These are phyloP conservation scores for Petrolisthes manimaculis DNA, from an alignment of 2,888 invertebrate genomes.

Conservation along the genomic window DNA sequence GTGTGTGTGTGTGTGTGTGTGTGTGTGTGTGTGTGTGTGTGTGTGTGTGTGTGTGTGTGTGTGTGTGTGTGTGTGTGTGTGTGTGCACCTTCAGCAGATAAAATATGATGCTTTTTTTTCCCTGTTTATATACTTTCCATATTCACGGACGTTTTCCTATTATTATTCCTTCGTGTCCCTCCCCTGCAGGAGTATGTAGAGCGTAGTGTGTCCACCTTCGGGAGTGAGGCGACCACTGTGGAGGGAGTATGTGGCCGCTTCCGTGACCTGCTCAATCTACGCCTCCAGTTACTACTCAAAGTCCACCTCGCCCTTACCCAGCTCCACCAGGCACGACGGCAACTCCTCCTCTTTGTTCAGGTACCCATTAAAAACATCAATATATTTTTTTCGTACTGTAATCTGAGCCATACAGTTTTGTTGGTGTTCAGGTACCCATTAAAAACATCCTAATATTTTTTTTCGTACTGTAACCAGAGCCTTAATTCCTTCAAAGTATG, in stretches of 20 bases:
- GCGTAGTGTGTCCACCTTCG: slow-evolving; percentile 40
- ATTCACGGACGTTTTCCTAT: too few relatives aligned
- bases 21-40: neutral
- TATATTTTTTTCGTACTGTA: too few relatives aligned
- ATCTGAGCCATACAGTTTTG: too few relatives aligned
- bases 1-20: neutral
- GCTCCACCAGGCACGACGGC: slow-evolving; percentile 44
- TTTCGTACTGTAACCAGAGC: too few relatives aligned
- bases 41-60: neutral
- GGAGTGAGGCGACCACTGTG: slow-evolving; percentile 47
- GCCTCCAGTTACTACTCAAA: slow-evolving; percentile 47
- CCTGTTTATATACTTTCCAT: too few relatives aligned
- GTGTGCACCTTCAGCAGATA: neutral
- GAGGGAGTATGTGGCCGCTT: slow-evolving; percentile 58
- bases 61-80: slow-evolving; percentile 25
- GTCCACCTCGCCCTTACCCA: slow-evolving; percentile 44
- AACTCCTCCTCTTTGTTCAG: slow-evolving; percentile 49
- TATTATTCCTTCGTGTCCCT: too few relatives aligned
- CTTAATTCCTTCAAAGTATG: too few relatives aligned
- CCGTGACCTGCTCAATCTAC: slow-evolving; percentile 55
- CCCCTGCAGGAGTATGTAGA: slow-evolving; percentile 56
- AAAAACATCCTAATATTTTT: too few relatives aligned
- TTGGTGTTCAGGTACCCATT: too few relatives aligned
- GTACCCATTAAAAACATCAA: too few relatives aligned
- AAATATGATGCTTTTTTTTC: too few relatives aligned